Evolutionary conservation across 2,113 vertebrate genomes (phyloP).

Genomic region (Jaculus jaculus): DNA sequence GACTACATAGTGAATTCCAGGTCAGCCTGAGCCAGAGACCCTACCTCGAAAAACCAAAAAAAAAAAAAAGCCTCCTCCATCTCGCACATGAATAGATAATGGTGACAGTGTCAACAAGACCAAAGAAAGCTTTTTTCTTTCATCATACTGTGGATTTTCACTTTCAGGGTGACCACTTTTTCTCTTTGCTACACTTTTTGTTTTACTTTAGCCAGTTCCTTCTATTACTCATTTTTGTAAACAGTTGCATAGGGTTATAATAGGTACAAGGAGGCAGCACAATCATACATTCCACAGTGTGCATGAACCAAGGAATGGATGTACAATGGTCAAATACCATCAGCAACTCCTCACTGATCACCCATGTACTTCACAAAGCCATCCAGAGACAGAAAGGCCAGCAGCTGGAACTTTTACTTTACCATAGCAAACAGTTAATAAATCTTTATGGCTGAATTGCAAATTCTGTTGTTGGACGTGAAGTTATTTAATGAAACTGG

Average conservation of each 20-base stretch:
- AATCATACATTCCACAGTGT: neutral
- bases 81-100: too few relatives aligned
- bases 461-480: neutral
- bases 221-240: neutral
- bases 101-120: neutral
- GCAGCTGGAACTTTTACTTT: neutral
- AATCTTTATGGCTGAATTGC: neutral
- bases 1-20: too few relatives aligned
- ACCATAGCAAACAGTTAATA: neutral
- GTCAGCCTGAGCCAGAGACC: too few relatives aligned
- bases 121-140: neutral
- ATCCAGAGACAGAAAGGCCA: neutral
- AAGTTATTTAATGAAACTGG: neutral
- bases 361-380: too few relatives aligned
- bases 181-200: neutral
- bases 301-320: neutral
- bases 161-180: neutral
- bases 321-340: neutral
- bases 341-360: accelerated
- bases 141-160: neutral
- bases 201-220: neutral
- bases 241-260: neutral
- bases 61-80: too few relatives aligned
- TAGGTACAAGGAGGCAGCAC: neutral
- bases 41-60: too few relatives aligned